Evolutionary conservation across 2,888 invertebrate genomes (phyloP).

Genomic region (Dryobotodes eremita): DNA sequence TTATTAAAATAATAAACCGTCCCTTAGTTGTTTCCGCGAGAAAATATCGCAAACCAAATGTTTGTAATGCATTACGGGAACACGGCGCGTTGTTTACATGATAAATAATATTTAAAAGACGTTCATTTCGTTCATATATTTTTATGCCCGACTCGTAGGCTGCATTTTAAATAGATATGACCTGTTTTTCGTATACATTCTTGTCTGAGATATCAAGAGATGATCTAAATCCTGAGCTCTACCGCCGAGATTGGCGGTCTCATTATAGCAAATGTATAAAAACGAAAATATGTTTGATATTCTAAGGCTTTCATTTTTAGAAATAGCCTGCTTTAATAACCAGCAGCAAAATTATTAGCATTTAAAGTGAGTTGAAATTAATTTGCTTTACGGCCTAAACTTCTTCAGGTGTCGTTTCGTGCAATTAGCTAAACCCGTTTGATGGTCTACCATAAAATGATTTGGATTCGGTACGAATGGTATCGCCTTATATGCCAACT

Average conservation of each 20-base stretch:
- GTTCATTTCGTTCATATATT: slow-evolving; percentile 67
- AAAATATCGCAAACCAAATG: slow-evolving; percentile 62
- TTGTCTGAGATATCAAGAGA: slow-evolving; percentile 54
- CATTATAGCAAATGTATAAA: slow-evolving; percentile 44
- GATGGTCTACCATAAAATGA: slow-evolving; percentile 48
- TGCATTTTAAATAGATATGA: slow-evolving; percentile 71
- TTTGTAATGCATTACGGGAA: slow-evolving; percentile 58
- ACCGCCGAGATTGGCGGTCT: slow-evolving; percentile 42
- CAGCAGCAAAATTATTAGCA: slow-evolving; percentile 74
- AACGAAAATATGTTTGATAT: slow-evolving; percentile 36
- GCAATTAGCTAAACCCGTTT: slow-evolving; percentile 66
- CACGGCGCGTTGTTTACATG: slow-evolving; percentile 70
- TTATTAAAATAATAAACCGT: slow-evolving; percentile 77
- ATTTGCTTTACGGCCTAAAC: slow-evolving; percentile 73
- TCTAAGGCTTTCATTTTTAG: slow-evolving; percentile 33
- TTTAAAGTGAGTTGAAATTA: slow-evolving; percentile 76
- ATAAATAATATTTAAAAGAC: slow-evolving; percentile 77
- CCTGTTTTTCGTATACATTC: slow-evolving; percentile 68
- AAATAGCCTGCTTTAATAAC: slow-evolving; percentile 69
- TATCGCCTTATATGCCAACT: slow-evolving; percentile 42
- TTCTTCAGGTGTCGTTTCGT: slow-evolving; percentile 70
- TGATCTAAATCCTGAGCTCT: slow-evolving; percentile 64
- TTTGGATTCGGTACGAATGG: slow-evolving; percentile 45
- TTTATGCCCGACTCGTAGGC: slow-evolving; percentile 65
- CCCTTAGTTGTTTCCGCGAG: slow-evolving; percentile 60